Conservation (phyloP, 2,888 invertebrate species). For the Pantelozetes paolii region DNA sequence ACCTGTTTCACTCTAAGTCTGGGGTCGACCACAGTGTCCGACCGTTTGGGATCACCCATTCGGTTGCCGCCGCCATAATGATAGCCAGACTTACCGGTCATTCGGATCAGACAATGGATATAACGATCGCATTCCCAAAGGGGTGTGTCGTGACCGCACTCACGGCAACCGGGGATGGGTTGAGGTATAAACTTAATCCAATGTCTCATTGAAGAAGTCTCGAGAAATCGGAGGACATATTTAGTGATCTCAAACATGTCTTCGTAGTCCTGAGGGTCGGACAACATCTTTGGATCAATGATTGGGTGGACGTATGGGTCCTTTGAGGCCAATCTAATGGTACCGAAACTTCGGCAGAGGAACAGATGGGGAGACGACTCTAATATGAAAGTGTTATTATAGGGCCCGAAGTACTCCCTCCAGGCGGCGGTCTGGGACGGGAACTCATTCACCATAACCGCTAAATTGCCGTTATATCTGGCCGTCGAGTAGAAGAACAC, state of each 20-base stretch:
- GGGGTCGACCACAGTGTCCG: conserved; percentile 6
- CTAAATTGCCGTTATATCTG: neutral
- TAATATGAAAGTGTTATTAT: neutral
- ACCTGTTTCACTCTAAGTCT: neutral
- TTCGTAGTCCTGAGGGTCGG: neutral
- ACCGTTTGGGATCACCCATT: neutral
- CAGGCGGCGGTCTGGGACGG: neutral
- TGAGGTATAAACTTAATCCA: neutral
- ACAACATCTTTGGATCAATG: neutral
- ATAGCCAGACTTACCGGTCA: neutral
- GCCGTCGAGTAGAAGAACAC: neutral
- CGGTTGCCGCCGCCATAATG: neutral
- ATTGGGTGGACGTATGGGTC: conserved; percentile 14
- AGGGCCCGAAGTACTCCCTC: conserved; percentile 12
- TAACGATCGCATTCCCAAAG: conserved; percentile 12
- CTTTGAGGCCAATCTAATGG: conserved; percentile 7
- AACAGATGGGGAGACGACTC: conserved; percentile 10
- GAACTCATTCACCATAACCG: neutral
- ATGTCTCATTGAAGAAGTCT: neutral
- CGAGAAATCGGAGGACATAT: neutral
- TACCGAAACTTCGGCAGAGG: neutral
- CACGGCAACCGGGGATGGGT: conserved; percentile 18
- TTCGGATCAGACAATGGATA: neutral
- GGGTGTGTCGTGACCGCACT: neutral
- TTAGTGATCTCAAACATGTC: neutral